These are phyloP conservation scores for Brotula barbata DNA, from an alignment of 2,797 vertebrate species.

Conservation along the genomic window DNA sequence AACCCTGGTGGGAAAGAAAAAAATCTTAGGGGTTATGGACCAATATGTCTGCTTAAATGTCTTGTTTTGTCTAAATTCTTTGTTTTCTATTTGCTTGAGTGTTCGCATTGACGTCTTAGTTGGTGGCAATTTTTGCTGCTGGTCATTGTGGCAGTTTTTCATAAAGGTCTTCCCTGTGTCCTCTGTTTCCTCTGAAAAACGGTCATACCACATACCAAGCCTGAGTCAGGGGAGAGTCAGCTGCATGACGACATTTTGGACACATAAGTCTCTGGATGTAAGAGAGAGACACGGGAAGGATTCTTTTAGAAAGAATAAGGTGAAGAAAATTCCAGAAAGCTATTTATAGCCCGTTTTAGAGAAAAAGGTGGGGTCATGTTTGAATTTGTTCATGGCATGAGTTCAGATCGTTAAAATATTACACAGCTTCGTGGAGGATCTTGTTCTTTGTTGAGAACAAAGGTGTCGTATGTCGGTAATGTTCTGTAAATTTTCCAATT, in stretches of 20 bases:
- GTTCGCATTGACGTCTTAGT: no score
- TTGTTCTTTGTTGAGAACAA: no score
- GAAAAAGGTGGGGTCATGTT: no score
- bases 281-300: conserved; percentile 40
- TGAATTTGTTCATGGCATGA: conserved; percentile 12
- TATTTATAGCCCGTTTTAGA: conserved; percentile 19
- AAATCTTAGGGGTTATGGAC: neutral
- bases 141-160: conserved; percentile 15
- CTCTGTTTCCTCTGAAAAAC: conserved; percentile 43
- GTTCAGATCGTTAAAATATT: conserved; percentile 16
- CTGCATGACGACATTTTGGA: no score
- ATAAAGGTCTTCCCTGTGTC: conserved; percentile 17
- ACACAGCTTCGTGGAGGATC: no score
- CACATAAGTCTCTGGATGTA: no score
- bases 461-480: conserved; percentile 16
- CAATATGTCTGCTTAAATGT: no score
- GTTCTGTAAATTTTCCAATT: conserved; percentile 1
- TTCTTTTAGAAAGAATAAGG: conserved; percentile 31
- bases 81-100: conserved; percentile 13
- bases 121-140: conserved; percentile 31
- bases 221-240: conserved; percentile 45
- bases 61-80: no score
- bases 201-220: conserved; percentile 52
- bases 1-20: neutral
- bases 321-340: conserved; percentile 33